Evolutionary conservation across 2,113 vertebrate genomes (phyloP), one percentile per base, ranked within the genome.

Genomic region (Pogonocichla stellata): DNA sequence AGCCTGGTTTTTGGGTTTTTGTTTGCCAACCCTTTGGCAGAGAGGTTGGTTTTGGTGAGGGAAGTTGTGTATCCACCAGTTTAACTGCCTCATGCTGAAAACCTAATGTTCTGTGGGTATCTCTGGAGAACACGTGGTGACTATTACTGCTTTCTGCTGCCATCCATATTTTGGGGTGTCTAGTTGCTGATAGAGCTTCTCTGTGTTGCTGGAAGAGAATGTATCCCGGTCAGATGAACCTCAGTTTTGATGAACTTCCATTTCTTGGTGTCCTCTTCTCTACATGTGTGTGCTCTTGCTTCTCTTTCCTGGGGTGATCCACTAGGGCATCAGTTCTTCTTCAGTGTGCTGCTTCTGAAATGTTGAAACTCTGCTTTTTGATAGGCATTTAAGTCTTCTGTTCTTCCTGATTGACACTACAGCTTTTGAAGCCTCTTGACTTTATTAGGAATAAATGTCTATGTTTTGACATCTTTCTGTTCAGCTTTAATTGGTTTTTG

Each of bases 221-320:
- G 0, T 15, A 17, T 60, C n/a, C 33, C 24, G 18, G 19, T 31
- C 50, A 81, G 47, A 26, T 16, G 53, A 80, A 66, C 29, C 18
- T 34, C 48, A 72, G 34, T 75, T 74, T 22, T 69, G 7, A 34
- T 20, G 9, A 40, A 22, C 17, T 75, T 34, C 8, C 0, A 0
- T 60, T 91, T 67, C 87, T 50, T 8, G 11, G 36, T 31, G 26
- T 86, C 20, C 14, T 58, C 8, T 57, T 75, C n/a, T 74, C 13
- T 61, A 4, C 4, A 3, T 0, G 1, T 24, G 4, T 3, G 2
- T 84, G 69, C 24, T 19, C 4, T 53, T 83, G 33, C 62, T 80
- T 1, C 13, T 72, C 12, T 58, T 80, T 58, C 8, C 4, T 47
- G 58, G 11, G 7, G 3, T 54, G 45, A 53, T 65, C 53, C 10